These are phyloP conservation scores for Urophycis tenuis DNA, from an alignment of 2,797 vertebrate species.

Conservation along the genomic window DNA sequence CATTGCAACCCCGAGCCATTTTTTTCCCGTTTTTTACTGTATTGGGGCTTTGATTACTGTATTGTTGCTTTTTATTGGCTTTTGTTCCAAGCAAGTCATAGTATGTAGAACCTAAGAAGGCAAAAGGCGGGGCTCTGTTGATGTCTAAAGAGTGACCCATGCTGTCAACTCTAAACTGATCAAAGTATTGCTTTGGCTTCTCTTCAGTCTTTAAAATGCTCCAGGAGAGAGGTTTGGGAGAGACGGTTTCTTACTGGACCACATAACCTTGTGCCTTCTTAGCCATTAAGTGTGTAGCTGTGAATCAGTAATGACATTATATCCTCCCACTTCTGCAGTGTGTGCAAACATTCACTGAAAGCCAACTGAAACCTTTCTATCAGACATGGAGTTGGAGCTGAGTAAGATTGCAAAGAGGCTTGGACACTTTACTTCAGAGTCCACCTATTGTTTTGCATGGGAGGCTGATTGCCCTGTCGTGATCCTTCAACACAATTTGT, in stretches of 20 bases:
- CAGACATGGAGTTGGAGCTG: background rate
- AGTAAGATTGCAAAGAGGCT: background rate
- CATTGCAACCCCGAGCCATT: background rate
- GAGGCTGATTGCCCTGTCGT: background rate
- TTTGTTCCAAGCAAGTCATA: conserved; percentile 52
- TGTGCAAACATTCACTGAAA: conserved; percentile 53
- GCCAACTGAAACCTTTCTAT: conserved; percentile 48
- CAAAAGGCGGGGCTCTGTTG: conserved; percentile 60
- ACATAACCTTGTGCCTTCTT: conserved; percentile 72
- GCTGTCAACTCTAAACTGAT: conserved; percentile 40
- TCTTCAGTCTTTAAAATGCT: conserved; percentile 43
- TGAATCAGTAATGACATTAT: conserved; percentile 78
- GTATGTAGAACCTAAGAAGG: conserved; percentile 61
- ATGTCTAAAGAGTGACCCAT: conserved; percentile 45
- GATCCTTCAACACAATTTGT: background rate
- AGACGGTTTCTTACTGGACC: conserved; percentile 38
- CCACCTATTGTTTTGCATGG: background rate
- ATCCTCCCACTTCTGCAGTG: conserved; percentile 52
- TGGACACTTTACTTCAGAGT: background rate
- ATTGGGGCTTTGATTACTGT: conserved; percentile 59
- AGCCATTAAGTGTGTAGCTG: conserved; percentile 59
- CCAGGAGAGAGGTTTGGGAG: conserved; percentile 38
- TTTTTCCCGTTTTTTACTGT: conserved; percentile 6
- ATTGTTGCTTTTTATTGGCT: conserved; percentile 60
- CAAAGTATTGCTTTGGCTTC: conserved; percentile 50